Base-by-base conservation (phyloP, 1,140 invertebrate species). In the Acromyrmex heyeri region DNA sequence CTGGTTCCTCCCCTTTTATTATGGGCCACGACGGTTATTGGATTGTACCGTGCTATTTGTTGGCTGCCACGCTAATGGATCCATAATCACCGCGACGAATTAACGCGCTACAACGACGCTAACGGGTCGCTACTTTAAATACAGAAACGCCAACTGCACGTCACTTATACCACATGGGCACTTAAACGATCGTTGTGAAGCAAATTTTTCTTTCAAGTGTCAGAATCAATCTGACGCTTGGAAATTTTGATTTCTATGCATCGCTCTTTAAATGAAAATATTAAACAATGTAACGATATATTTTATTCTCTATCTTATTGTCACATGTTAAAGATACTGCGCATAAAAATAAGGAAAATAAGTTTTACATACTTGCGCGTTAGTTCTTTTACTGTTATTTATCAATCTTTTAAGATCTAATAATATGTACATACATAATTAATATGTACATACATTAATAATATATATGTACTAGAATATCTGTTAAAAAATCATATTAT, bases 41-140 rank as follows among this genome's bases (percentile, higher is more conserved):
- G 92, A 95, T 93, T 93, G 93, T 93, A 92, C 90, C 91, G 90
- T 91, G 91, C 92, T 94, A 94, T 95, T 93, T 94, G 92, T 94
- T 93, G 91, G 83, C 93, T 93, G 92, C 87, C 91, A 91, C 89
- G 91, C 92, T 95, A 95, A 95, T 95, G 95, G 94, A 94, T 94
- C 93, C 86, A 92, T 95, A 95, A 95, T 95, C 92, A 94, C 91
- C 92, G 85, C 78, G 87, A 91, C 91, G 90, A 93, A 94, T 94
- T 91, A 94, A 93, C 88, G 88, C 90, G 88, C 86, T 61, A 73
- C 88, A 86, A 88, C 87, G 88, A 90, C 50, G 44, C 59, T 57
- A 67, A 86, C 57, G 70, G 64, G 75, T 7, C 55, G 81, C 81
- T 90, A 78, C 61, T 88, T 88, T 88, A 88, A 90, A 88, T 65